phyloP scores from a whole-genome alignment of 2,888 invertebrate species.

The Caradrina kadenii region DNA sequence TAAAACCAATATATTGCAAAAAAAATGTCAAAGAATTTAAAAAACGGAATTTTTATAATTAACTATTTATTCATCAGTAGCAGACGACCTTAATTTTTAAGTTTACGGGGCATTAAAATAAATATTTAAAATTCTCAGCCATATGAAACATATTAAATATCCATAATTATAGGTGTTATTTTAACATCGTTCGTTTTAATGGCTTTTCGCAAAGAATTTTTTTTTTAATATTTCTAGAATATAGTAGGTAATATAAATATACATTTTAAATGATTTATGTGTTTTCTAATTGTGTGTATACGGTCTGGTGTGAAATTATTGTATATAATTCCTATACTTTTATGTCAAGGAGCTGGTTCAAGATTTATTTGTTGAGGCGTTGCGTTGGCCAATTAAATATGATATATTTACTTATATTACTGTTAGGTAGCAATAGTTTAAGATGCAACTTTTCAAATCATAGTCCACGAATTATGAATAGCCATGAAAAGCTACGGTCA shows the following conservation, averaged over 20 bases:
- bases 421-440: background rate
- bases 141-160: background rate
- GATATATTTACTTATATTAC: constrained; percentile 26
- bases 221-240: constrained; percentile 34
- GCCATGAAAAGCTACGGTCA: no score
- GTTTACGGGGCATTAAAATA: background rate
- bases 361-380: constrained; percentile 42
- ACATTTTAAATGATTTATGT: constrained; percentile 54
- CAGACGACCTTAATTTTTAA: constrained; percentile 8
- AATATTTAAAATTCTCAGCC: constrained; percentile 6
- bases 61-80: constrained; percentile 6
- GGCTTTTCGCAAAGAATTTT: constrained; percentile 15
- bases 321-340: constrained; percentile 44
- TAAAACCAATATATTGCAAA: background rate
- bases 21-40: background rate
- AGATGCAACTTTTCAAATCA: no score
- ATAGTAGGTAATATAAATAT: constrained; percentile 18
- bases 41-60: background rate
- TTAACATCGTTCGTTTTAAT: constrained; percentile 9
- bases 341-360: constrained; percentile 56
- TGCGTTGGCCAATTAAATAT: constrained; percentile 16
- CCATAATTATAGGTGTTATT: background rate
- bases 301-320: constrained; percentile 42
- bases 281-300: constrained; percentile 38
- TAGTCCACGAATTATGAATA: no score